These are phyloP conservation scores for Calypte anna DNA, from an alignment of 2,113 vertebrate species.

Conservation along the genomic window DNA sequence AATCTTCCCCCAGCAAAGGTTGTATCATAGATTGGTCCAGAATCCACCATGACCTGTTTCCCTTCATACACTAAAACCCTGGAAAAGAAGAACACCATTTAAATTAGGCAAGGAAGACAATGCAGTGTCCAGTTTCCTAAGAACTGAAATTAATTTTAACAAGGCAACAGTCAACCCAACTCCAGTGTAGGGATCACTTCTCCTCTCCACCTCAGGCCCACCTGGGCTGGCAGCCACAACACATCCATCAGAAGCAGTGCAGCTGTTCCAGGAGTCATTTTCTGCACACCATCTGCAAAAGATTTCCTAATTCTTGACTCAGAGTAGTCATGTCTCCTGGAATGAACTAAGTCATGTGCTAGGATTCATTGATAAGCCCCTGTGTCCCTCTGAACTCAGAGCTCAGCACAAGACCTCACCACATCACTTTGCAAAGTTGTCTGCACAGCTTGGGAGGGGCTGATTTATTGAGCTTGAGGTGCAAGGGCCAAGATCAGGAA, in stretches of 20 bases:
- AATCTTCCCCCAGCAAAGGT: slow-evolving; percentile 93
- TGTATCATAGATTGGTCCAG: slow-evolving; percentile 92
- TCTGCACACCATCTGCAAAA: slow-evolving; percentile 49
- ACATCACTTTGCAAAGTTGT: neutral
- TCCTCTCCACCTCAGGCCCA: neutral
- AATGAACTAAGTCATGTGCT: slow-evolving; percentile 39
- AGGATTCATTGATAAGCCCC: slow-evolving; percentile 19
- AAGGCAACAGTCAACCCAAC: neutral
- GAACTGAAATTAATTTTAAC: neutral
- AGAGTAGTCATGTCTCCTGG: slow-evolving; percentile 27
- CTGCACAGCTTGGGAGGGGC: neutral
- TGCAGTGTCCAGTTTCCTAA: neutral
- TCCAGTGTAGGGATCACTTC: neutral
- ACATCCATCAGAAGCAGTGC: slow-evolving; percentile 33
- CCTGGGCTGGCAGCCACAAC: neutral
- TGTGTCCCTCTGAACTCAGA: slow-evolving; percentile 1
- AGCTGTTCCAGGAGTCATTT: slow-evolving; percentile 13
- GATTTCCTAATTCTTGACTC: slow-evolving; percentile 50
- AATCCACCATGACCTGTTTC: slow-evolving; percentile 97
- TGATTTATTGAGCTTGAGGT: neutral
- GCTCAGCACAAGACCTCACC: neutral
- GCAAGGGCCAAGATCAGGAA: slow-evolving; percentile 1
- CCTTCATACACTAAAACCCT: slow-evolving; percentile 97
- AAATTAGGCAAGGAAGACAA: slow-evolving; percentile 3
- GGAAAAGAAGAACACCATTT: neutral